Conservation (phyloP, 2,888 invertebrate genomes). For the Aporophyla nigra region DNA sequence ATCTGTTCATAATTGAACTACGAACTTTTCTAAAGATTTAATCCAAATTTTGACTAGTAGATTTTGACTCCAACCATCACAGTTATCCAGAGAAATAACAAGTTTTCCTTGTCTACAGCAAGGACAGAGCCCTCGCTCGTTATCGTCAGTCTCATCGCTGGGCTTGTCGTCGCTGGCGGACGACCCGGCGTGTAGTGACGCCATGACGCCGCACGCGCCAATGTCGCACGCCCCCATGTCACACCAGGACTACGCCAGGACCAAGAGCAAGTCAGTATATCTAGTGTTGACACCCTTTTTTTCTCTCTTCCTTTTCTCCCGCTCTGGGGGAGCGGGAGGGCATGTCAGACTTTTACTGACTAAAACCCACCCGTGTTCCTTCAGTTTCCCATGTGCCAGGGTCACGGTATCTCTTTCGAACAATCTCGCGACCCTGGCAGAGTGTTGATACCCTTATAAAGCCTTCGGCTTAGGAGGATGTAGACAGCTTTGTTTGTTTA, state of each 20-base stretch:
- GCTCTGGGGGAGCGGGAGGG: no score
- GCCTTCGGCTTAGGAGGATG: neutral
- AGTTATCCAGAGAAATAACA: no score
- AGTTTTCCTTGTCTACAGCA: slow-evolving; percentile 69
- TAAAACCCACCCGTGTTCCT: no score
- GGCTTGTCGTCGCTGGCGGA: slow-evolving; percentile 92
- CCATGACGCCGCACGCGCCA: slow-evolving; percentile 67
- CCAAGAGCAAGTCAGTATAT: slow-evolving; percentile 83
- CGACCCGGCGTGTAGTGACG: slow-evolving; percentile 89
- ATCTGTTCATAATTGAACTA: no score
- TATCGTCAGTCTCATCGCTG: slow-evolving; percentile 90
- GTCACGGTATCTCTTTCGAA: no score
- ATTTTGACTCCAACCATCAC: no score
- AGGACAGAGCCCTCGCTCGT: slow-evolving; percentile 86
- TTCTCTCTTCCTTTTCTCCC: no score
- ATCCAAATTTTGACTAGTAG: no score
- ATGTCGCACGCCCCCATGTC: slow-evolving; percentile 64
- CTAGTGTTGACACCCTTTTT: neutral
- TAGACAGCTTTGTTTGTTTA: neutral
- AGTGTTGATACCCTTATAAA: neutral
- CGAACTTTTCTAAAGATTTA: no score
- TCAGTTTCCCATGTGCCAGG: no score
- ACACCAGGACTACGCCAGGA: slow-evolving; percentile 83
- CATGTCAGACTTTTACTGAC: no score
- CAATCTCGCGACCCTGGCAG: no score